Percentiles rank a stretch among this genome's conserved stretches.
Evolutionary conservation across 2,113 vertebrate genomes (phyloP).

Genomic region (Brachyhypopomus gauderio): DNA sequence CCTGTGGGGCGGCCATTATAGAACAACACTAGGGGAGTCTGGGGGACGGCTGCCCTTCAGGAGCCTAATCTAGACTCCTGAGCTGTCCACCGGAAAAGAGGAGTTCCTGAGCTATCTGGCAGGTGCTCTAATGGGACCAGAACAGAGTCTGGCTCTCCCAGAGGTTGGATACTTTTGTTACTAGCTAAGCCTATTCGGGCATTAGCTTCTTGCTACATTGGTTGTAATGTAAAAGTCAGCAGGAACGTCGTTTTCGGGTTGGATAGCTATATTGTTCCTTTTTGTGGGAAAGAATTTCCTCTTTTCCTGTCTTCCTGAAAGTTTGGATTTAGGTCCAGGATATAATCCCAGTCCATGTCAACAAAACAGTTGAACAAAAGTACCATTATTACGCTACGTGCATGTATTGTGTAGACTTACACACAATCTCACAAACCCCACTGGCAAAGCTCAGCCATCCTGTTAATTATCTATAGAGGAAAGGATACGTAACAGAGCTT

Average conservation of each 20-base stretch:
- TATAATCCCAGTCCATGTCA: slow-evolving; percentile 66
- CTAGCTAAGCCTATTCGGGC: slow-evolving; percentile 70
- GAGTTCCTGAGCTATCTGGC: slow-evolving; percentile 64
- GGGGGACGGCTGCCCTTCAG: slow-evolving; percentile 65
- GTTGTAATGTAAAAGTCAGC: slow-evolving; percentile 75
- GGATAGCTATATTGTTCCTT: slow-evolving; percentile 75
- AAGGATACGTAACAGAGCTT: not conserved
- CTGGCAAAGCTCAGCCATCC: slow-evolving; percentile 23
- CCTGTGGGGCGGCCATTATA: slow-evolving; percentile 65
- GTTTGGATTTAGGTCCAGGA: slow-evolving; percentile 66
- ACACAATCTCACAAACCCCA: slow-evolving; percentile 18
- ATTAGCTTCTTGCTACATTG: slow-evolving; percentile 73
- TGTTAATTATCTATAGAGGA: slow-evolving; percentile 24
- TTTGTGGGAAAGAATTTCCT: slow-evolving; percentile 64
- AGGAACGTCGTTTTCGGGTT: slow-evolving; percentile 73
- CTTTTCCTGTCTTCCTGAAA: slow-evolving; percentile 67
- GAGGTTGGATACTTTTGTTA: slow-evolving; percentile 73
- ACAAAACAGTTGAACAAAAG: slow-evolving; percentile 63
- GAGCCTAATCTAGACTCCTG: slow-evolving; percentile 67
- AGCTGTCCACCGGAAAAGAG: slow-evolving; percentile 61
- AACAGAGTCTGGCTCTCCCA: slow-evolving; percentile 67
- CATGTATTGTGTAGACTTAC: slow-evolving; percentile 41
- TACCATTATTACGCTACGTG: slow-evolving; percentile 50
- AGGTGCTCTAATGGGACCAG: slow-evolving; percentile 69
- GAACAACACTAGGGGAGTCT: slow-evolving; percentile 52